Base-by-base conservation (phyloP, 2,888 invertebrate species). In the Lasioglossum vierecki region DNA sequence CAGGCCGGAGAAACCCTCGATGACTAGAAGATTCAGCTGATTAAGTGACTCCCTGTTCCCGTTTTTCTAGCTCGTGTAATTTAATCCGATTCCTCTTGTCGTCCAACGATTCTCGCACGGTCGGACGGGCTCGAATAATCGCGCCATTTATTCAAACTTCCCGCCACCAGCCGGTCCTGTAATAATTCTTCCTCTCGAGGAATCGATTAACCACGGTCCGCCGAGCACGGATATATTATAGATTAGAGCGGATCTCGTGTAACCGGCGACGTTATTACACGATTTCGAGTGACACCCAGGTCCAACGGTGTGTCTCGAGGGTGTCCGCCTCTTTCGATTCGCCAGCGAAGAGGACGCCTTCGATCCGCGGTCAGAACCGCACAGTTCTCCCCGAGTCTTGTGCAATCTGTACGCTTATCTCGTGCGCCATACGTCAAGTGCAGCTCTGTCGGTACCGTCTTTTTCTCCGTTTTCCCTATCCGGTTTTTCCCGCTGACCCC, bases 371-470 rank as follows among this genome's bases (percentile, higher is more conserved):
- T 85, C 80, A 71, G 84, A 76, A 86, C 72, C 71, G 83, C 22
- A 39, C 75, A 57, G 57, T 4, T 57, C 57, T n/a, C 80, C 76
- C 66, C 82, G 63, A 81, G 87, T 82, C 86, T 84, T 79, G 87
- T 85, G 81, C 86, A 89, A 89, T 89, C 89, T 88, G 85, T 84
- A 85, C 86, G 88, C 86, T 89, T 89, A 89, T 89, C 88, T 88
- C 83, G 84, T 80, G 81, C 81, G 57, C 83, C 86, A 85, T 88
- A 89, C 89, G 86, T 89, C 88, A 89, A 89, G 82, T 77, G 82
- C 86, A 85, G 80, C 80, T 72, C 82, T 80, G 84, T 82, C 83
- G 78, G 82, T 84, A 73, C 80, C 60, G 66, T 44, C 87, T 89
- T 84, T 88, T 83, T 66, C 78, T 68, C 72, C 83, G 76, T 82